These are phyloP conservation scores for Phylloscopus whistleri DNA, from an alignment of 2,113 vertebrate species.

Conservation along the genomic window DNA sequence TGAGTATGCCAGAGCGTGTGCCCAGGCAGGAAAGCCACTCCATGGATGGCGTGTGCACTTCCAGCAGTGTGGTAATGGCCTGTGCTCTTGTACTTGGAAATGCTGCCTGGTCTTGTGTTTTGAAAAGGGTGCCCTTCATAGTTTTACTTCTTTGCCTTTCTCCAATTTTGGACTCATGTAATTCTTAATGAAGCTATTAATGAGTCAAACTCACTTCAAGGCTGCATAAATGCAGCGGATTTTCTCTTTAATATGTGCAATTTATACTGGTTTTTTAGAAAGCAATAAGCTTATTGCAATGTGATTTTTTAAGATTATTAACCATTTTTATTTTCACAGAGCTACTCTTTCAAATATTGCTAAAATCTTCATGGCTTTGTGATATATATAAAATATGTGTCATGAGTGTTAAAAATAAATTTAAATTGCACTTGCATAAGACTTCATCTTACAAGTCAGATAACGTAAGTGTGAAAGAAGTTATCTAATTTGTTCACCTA, in stretches of 20 bases:
- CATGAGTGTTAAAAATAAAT: neutral
- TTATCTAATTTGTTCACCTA: neutral
- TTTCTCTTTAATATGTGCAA: neutral
- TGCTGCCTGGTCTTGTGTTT: neutral
- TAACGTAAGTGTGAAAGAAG: neutral
- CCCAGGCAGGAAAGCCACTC: slow-evolving; percentile 88
- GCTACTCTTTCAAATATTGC: neutral
- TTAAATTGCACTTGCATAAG: neutral
- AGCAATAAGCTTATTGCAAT: neutral
- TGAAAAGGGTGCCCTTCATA: neutral
- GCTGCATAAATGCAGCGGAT: neutral
- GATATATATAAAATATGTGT: neutral
- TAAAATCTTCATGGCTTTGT: neutral
- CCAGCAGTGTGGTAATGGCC: slow-evolving; percentile 86
- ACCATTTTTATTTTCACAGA: neutral
- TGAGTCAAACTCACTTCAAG: neutral
- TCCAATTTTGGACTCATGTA: rapidly evolving
- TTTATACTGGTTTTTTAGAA: neutral
- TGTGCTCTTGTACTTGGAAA: neutral
- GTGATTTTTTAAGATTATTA: neutral
- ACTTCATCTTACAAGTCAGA: neutral
- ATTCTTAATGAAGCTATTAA: neutral
- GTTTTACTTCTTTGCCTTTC: neutral
- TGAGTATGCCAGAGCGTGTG: slow-evolving; percentile 90
- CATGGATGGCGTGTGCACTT: slow-evolving; percentile 85